phyloP scores from a whole-genome alignment of 2,888 invertebrate genomes.

The Ernsta delagoae region DNA sequence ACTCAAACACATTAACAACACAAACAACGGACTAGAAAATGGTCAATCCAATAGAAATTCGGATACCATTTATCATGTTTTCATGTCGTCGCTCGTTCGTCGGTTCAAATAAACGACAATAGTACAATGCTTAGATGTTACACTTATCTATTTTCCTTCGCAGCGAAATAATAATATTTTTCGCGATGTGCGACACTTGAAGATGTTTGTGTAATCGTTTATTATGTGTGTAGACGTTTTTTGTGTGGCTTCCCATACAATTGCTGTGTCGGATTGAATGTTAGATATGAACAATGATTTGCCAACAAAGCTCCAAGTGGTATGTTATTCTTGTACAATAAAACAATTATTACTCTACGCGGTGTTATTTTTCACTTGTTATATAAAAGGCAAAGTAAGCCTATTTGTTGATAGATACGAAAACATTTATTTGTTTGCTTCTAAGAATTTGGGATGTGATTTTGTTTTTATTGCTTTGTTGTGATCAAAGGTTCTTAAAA shows the following conservation, averaged over 20 bases:
- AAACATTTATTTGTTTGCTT: not conserved
- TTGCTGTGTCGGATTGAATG: constrained; percentile 35
- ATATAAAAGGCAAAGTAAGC: not conserved
- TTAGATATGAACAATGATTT: not conserved
- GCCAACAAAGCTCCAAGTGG: not conserved
- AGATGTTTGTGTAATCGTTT: constrained; percentile 55
- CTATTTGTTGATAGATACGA: not conserved
- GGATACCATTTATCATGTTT: constrained; percentile 9
- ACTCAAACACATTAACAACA: constrained; percentile 33
- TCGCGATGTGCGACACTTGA: constrained; percentile 43
- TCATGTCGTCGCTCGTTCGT: constrained; percentile 1
- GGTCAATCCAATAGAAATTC: constrained; percentile 8
- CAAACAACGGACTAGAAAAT: constrained; percentile 17
- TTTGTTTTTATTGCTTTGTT: no score
- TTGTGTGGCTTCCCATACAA: constrained; percentile 37
- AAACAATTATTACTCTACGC: not conserved
- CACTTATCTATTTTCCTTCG: constrained; percentile 46
- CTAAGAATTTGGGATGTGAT: no score
- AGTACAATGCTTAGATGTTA: constrained; percentile 51
- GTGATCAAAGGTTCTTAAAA: no score
- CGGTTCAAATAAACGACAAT: constrained; percentile 47
- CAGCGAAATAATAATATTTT: constrained; percentile 47
- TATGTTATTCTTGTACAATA: not conserved
- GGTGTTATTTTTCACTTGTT: not conserved
- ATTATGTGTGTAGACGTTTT: constrained; percentile 42